Evolutionary conservation across 1,140 invertebrate species (phyloP).

Genomic region (Sesamia nonagrioides): DNA sequence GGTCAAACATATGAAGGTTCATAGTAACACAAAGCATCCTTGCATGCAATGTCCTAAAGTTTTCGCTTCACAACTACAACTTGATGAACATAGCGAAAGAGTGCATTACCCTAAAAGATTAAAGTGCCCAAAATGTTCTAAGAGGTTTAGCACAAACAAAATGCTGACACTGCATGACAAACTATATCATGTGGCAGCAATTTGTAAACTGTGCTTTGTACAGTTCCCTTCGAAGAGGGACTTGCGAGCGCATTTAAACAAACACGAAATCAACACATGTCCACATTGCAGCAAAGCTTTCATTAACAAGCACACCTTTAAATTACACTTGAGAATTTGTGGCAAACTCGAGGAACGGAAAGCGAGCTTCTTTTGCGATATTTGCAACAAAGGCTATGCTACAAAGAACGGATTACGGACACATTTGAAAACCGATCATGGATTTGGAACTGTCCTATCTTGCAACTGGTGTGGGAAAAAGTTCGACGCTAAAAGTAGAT

Average conservation of each 20-base stretch:
- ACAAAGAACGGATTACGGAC: constrained; percentile 68
- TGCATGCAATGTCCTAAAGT: constrained; percentile 69
- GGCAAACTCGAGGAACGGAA: constrained; percentile 55
- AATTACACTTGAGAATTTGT: constrained; percentile 66
- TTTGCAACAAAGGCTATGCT: constrained; percentile 71
- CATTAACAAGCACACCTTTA: constrained; percentile 63
- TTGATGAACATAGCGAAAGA: constrained; percentile 70
- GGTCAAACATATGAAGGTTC: constrained; percentile 64
- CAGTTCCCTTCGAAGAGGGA: constrained; percentile 69
- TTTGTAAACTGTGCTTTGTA: constrained; percentile 71
- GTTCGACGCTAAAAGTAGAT: constrained; percentile 72
- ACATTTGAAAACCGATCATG: constrained; percentile 74
- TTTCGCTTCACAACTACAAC: constrained; percentile 62
- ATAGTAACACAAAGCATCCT: constrained; percentile 58
- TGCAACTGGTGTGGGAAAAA: constrained; percentile 79
- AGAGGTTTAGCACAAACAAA: constrained; percentile 73
- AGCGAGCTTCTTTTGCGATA: constrained; percentile 72
- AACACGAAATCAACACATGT: constrained; percentile 66
- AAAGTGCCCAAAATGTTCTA: constrained; percentile 69
- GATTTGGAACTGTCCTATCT: constrained; percentile 67
- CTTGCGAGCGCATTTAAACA: constrained; percentile 67
- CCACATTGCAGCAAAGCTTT: constrained; percentile 65
- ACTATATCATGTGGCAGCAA: constrained; percentile 62
- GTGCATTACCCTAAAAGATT: constrained; percentile 72
- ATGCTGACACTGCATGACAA: constrained; percentile 69